Percentiles rank a stretch among this genome's conserved stretches.
phyloP scores from a whole-genome alignment of 2,888 invertebrate genomes.

The Timema podura region DNA sequence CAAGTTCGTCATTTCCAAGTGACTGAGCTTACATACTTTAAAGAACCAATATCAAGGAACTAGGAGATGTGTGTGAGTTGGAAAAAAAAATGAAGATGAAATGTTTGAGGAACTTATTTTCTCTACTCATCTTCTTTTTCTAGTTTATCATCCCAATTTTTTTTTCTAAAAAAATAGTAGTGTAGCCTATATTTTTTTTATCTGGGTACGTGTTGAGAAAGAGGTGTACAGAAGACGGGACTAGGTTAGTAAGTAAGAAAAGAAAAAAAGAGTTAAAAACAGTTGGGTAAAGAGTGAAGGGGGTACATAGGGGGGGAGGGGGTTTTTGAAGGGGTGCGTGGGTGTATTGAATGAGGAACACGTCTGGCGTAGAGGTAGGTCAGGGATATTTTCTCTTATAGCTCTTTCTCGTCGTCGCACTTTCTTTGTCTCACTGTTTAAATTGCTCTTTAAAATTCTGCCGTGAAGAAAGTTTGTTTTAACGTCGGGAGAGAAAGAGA shows the following conservation, averaged over 20 bases:
- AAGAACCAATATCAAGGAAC: too few species aligned
- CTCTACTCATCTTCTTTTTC: too few species aligned
- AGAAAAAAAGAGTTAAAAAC: conserved; percentile 17
- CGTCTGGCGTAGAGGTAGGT: conserved; percentile 15
- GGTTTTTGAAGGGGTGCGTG: neutral
- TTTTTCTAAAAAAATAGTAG: too few species aligned
- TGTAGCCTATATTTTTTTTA: conserved; percentile 4
- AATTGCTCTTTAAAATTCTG: conserved; percentile 33
- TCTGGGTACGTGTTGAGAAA: conserved; percentile 1
- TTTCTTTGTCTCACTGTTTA: conserved; percentile 26
- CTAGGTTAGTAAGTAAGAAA: conserved; percentile 12
- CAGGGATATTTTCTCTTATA: neutral
- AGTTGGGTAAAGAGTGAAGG: conserved; percentile 10
- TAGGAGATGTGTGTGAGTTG: too few species aligned
- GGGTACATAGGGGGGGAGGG: neutral
- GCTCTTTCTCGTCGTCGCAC: neutral
- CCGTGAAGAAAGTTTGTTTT: conserved; percentile 32
- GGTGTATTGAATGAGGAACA: conserved; percentile 17
- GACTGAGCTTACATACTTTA: too few species aligned
- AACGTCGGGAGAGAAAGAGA: conserved; percentile 19
- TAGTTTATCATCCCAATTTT: too few species aligned
- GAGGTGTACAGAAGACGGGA: neutral
- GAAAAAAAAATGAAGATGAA: too few species aligned
- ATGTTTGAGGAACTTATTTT: too few species aligned
- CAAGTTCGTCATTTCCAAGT: too few species aligned